Conservation (phyloP, 1,140 invertebrate genomes). For the Oppia nitens region DNA sequence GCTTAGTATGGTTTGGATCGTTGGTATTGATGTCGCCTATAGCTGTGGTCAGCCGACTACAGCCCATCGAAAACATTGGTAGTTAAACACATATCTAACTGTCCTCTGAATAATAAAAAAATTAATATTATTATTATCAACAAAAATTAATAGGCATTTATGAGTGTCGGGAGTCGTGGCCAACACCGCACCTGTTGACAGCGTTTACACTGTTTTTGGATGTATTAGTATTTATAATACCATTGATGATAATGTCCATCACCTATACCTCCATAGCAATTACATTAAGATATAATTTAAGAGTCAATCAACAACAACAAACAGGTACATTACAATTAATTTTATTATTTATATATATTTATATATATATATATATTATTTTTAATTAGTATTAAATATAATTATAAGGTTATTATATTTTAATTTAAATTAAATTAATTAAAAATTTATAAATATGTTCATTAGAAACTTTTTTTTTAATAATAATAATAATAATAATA, state of each 20-base stretch:
- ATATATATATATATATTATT: no score
- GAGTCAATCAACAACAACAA: neutral
- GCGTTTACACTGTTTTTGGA: slow-evolving; percentile 23
- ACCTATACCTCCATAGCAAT: slow-evolving; percentile 50
- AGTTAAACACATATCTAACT: no score
- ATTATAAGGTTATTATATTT: no score
- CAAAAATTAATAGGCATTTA: slow-evolving; percentile 21
- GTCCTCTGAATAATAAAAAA: no score
- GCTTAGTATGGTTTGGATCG: slow-evolving; percentile 50
- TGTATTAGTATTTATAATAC: slow-evolving; percentile 21
- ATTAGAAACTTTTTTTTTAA: no score
- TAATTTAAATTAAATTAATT: no score
- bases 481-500: no score
- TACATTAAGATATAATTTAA: slow-evolving; percentile 22
- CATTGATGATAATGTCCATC: slow-evolving; percentile 27
- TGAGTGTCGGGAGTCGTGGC: slow-evolving; percentile 25
- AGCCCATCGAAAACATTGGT: slow-evolving; percentile 17
- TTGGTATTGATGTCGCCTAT: slow-evolving; percentile 50
- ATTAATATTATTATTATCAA: no score
- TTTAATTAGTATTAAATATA: no score
- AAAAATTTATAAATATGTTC: no score
- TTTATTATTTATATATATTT: no score
- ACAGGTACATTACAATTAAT: no score
- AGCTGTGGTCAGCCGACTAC: slow-evolving; percentile 42
- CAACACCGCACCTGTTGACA: slow-evolving; percentile 16